Conservation (phyloP, 2,113 vertebrate species). For the Ophiodon elongatus region DNA sequence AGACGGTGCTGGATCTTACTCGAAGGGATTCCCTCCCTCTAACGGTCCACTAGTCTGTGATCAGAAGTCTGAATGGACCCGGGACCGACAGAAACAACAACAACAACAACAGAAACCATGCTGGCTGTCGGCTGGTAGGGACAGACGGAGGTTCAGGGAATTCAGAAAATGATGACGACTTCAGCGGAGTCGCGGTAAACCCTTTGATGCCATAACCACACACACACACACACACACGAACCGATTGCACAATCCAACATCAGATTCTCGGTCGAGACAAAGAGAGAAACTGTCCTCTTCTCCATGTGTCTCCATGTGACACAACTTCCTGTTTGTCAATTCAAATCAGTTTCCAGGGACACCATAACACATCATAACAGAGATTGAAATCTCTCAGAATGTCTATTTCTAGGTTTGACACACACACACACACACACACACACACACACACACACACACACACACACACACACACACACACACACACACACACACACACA, state of each 20-base stretch:
- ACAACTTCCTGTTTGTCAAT: constrained; percentile 42
- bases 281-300: constrained; percentile 23
- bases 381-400: neutral
- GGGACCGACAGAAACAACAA: too few relatives aligned
- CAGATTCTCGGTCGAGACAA: constrained; percentile 9
- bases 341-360: constrained; percentile 32
- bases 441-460: constrained; percentile 1
- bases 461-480: neutral
- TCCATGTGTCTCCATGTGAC: neutral
- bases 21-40: neutral
- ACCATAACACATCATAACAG: neutral
- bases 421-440: constrained; percentile 13
- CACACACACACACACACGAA: constrained; percentile 19
- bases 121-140: neutral
- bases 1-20: neutral
- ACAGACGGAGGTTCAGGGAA: neutral
- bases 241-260: constrained; percentile 54
- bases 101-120: neutral
- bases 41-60: too few relatives aligned
- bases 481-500: neutral
- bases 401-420: neutral
- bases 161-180: neutral
- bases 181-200: neutral
- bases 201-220: neutral
- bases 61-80: neutral